These are phyloP conservation scores for Danio jaintianensis DNA, from an alignment of 2,797 vertebrate species.

Conservation along the genomic window DNA sequence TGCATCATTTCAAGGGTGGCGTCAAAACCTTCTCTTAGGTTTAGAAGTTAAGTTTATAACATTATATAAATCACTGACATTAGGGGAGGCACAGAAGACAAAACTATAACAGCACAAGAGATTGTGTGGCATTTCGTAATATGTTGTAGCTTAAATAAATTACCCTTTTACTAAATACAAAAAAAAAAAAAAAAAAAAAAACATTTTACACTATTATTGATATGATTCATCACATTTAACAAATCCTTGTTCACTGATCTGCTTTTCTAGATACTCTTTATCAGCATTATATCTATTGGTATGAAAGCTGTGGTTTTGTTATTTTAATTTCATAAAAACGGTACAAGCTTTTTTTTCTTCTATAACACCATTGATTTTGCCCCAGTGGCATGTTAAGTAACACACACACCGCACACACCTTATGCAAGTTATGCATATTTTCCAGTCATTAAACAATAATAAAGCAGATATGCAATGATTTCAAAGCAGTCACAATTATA, in stretches of 20 bases:
- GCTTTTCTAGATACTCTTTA: background rate
- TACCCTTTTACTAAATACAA: background rate
- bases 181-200: background rate
- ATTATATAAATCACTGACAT: background rate
- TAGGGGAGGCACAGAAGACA: background rate
- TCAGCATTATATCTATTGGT: background rate
- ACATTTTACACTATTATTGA: background rate
- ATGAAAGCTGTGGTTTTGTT: background rate
- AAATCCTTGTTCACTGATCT: too few species aligned
- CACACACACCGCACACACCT: background rate
- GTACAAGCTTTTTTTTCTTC: background rate
- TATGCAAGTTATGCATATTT: background rate
- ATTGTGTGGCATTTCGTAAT: background rate
- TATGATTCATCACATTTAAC: background rate
- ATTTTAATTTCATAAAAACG: background rate
- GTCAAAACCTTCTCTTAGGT: background rate
- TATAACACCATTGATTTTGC: background rate
- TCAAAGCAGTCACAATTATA: background rate
- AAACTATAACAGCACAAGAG: background rate
- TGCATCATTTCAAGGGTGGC: conserved; percentile 14
- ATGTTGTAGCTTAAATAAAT: background rate
- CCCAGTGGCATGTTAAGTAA: background rate
- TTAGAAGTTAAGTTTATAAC: conserved; percentile 16
- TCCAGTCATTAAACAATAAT: background rate
- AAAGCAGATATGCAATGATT: background rate